These are phyloP conservation scores for Neotragus pygmaeus DNA, from an alignment of 2,113 vertebrate genomes.

Conservation along the genomic window DNA sequence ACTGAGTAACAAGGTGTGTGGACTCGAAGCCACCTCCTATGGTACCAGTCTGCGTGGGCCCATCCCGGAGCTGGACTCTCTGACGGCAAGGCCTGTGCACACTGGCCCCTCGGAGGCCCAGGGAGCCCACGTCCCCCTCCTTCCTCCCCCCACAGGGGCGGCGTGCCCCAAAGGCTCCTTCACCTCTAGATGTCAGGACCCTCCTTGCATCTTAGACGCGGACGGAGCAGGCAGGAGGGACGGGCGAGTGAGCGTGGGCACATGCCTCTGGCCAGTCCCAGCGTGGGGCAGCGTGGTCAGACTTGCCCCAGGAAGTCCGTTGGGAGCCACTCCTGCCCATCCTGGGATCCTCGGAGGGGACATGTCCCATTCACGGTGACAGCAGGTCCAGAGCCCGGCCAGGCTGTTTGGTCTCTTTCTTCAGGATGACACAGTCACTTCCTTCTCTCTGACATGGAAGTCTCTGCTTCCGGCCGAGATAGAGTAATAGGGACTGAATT, in stretches of 20 bases:
- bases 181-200: neutral
- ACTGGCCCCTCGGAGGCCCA: neutral
- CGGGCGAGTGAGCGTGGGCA: neutral
- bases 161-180: neutral
- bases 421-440: neutral
- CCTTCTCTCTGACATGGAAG: neutral
- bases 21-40: neutral
- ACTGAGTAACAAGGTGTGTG: neutral
- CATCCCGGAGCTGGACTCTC: neutral
- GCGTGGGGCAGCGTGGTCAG: neutral
- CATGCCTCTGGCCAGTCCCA: neutral
- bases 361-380: neutral
- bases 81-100: neutral
- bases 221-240: neutral
- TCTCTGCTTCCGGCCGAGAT: neutral
- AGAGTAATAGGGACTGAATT: neutral
- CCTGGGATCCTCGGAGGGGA: neutral
- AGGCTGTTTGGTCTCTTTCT: neutral
- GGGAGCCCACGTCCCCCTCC: neutral
- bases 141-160: neutral
- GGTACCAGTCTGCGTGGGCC: rapidly evolving
- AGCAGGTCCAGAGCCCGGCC: neutral
- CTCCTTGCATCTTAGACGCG: neutral
- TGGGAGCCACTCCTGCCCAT: neutral
- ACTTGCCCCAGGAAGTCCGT: neutral